These are phyloP conservation scores for Heteronetta atricapilla DNA, from an alignment of 2,113 vertebrate species.

Conservation along the genomic window DNA sequence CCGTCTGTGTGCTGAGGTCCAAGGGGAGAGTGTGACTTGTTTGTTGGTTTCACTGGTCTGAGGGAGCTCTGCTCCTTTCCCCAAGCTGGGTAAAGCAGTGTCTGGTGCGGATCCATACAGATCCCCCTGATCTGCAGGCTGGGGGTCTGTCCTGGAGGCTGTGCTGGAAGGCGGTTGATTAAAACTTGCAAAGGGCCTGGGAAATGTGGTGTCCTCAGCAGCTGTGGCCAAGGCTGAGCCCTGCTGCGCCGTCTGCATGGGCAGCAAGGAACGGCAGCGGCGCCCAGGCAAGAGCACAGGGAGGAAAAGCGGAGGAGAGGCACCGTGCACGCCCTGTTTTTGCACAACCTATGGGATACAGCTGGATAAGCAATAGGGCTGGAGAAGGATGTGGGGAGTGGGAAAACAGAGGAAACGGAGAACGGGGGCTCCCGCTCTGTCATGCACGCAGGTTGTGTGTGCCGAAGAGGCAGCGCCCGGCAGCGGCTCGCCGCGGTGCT, in stretches of 20 bases:
- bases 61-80: not conserved
- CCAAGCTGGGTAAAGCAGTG: not conserved
- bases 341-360: not conserved
- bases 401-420: not conserved
- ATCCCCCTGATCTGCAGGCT: not conserved
- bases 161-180: not conserved
- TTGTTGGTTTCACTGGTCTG: not conserved
- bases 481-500: not conserved
- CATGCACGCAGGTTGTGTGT: fast-evolving
- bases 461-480: not conserved
- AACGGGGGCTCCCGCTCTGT: not conserved
- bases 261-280: not conserved
- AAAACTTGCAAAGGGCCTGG: not conserved
- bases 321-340: not conserved
- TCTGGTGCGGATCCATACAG: not conserved
- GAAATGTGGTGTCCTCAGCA: not conserved
- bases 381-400: not conserved
- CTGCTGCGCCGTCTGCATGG: fast-evolving
- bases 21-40: not conserved
- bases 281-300: fast-evolving
- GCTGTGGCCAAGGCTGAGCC: not conserved
- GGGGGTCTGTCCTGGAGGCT: not conserved
- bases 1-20: not conserved
- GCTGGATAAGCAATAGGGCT: not conserved
- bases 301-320: not conserved